Conservation (phyloP, 2,888 invertebrate species). For the Drosophila picticornis region DNA sequence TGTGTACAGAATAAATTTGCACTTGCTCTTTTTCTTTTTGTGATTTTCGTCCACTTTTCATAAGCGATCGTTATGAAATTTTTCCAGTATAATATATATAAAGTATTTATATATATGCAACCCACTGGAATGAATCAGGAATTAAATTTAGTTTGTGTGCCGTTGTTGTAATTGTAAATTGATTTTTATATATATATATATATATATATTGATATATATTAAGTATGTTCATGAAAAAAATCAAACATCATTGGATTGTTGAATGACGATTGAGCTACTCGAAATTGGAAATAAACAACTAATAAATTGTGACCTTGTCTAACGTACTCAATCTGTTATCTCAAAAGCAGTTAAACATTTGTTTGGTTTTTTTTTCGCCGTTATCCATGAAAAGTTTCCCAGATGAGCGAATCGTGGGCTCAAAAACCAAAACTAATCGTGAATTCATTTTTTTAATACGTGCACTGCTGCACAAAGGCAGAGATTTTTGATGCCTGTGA, state of each 20-base stretch:
- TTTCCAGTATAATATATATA: neutral
- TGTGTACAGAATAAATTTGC: too few species aligned
- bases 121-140: neutral
- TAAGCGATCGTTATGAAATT: neutral
- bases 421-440: slow-evolving; percentile 7
- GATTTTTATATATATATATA: neutral
- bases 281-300: slow-evolving; percentile 5
- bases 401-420: neutral
- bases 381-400: neutral
- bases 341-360: neutral
- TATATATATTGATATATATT: neutral
- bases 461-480: neutral
- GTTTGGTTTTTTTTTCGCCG: neutral
- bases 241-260: neutral
- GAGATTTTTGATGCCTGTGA: neutral
- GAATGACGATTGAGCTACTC: slow-evolving; percentile 6
- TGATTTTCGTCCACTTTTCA: neutral
- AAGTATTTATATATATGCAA: neutral
- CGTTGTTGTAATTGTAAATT: neutral
- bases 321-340: neutral
- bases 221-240: neutral
- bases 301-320: slow-evolving; percentile 15
- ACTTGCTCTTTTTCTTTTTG: neutral
- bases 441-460: slow-evolving; percentile 1
- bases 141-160: neutral